Base-by-base conservation (phyloP, 1,140 invertebrate species). In the Sycophaga agraensis region DNA sequence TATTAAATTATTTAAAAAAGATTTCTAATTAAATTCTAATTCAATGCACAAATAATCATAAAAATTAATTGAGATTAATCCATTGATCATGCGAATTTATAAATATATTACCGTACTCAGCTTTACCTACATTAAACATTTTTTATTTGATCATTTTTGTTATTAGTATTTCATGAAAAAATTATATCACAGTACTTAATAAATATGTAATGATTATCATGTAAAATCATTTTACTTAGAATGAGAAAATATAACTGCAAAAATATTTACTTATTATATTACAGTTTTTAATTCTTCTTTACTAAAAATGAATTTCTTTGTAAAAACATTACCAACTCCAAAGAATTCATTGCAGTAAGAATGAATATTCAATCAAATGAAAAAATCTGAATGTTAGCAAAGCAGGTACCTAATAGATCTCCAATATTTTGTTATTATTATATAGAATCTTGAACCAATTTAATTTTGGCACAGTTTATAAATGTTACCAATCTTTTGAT, bases 61-160 rank as follows among this genome's bases (percentile, higher is more conserved):
- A 48, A 63, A 69, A 70, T 73, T 63, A 66, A 71, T 66, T 66
- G 68, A 67, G 66, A 70, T 73, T 70, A 61, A 68, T 57, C 35
- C 35, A 40, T 59, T 39, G 28, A 55, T 39, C 26, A 53, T 45
- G 11, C 28, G 45, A 48, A 24, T 37, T 48, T 37, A 28, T 43
- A 31, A 31, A 31, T 31, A 31, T 6, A 39, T 64, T 54, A 40
- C 64, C 61, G 54, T 56, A 60, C 66, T 63, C 63, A 54, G 51
- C 26, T 31, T 63, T 51, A 37, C 12, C 48, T 17, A 56, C 45
- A 54, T 17, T 51, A 39, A n/a, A 12, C 17, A 51, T 43, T 37
- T 24, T 19, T 22, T n/a, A n/a, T n/a, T 40, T 54, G 16, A 31
- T 9, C 17, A 26, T 17, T 6, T 26, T 37, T 21, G 22, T 22